Evolutionary conservation across 2,888 invertebrate species (phyloP).

Genomic region (Tipula vernalis): DNA sequence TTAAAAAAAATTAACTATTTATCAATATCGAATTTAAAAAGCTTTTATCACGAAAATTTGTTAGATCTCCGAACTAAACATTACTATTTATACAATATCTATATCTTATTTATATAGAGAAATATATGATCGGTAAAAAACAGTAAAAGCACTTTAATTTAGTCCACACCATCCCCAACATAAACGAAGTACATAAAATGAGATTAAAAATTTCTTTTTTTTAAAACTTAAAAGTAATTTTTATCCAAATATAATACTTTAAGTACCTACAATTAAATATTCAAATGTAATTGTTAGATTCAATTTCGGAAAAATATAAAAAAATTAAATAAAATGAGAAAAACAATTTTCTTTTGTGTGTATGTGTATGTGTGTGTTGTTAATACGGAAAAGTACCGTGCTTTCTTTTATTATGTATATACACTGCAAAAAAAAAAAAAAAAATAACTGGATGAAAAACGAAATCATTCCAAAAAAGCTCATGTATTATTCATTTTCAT

Average conservation of each 20-base stretch:
- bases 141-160: background rate
- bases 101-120: too few relatives aligned
- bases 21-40: too few relatives aligned
- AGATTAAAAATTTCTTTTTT: background rate
- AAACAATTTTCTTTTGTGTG: background rate
- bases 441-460: background rate
- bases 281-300: constrained; percentile 11
- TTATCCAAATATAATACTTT: background rate
- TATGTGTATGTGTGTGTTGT: background rate
- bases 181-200: background rate
- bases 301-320: background rate
- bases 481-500: background rate
- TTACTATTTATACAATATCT: too few relatives aligned
- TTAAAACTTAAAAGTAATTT: background rate
- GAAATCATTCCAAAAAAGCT: background rate
- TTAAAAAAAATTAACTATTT: too few relatives aligned
- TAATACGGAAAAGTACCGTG: background rate
- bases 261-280: constrained; percentile 11
- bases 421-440: background rate
- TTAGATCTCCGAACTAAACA: too few relatives aligned
- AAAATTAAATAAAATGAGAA: background rate
- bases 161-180: background rate
- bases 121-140: background rate
- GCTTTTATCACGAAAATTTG: too few relatives aligned
- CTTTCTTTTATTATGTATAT: background rate